phyloP scores from a whole-genome alignment of 2,113 vertebrate genomes.

The Hemiscyllium ocellatum region DNA sequence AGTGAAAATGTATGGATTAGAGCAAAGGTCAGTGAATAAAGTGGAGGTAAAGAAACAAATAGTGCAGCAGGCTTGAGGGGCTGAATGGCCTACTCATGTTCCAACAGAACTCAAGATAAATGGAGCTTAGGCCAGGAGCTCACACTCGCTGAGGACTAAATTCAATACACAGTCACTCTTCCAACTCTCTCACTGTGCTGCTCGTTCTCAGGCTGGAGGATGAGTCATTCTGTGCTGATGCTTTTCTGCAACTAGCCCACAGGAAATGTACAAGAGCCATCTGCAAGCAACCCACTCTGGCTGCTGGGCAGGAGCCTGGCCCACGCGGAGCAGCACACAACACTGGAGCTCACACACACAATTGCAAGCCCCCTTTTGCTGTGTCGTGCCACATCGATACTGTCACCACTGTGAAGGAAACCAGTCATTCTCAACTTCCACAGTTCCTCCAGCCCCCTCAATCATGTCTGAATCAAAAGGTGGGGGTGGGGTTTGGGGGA shows the following conservation, averaged over 20 bases:
- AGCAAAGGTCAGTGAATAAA: not conserved
- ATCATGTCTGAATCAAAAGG: not conserved
- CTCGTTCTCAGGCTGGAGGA: not conserved
- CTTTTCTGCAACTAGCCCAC: not conserved
- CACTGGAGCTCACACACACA: not conserved
- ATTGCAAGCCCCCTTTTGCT: not conserved
- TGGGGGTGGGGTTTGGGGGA: not conserved
- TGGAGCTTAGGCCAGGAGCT: not conserved
- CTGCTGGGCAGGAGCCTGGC: not conserved
- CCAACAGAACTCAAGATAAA: not conserved
- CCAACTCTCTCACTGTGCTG: not conserved
- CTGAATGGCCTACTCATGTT: not conserved
- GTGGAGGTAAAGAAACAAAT: not conserved
- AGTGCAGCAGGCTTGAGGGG: not conserved
- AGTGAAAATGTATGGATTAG: too few relatives aligned
- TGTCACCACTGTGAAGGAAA: not conserved
- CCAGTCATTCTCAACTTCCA: not conserved
- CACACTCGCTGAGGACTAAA: not conserved
- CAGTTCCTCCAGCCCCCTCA: not conserved
- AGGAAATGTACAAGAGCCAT: not conserved
- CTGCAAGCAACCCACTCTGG: not conserved
- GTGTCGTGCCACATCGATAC: not conserved
- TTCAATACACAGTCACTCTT: not conserved
- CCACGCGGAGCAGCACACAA: not conserved
- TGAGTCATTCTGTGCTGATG: not conserved